These are phyloP conservation scores for Caenorhabditis drosophilae DNA, from an alignment of 2,888 invertebrate species.

Conservation along the genomic window DNA sequence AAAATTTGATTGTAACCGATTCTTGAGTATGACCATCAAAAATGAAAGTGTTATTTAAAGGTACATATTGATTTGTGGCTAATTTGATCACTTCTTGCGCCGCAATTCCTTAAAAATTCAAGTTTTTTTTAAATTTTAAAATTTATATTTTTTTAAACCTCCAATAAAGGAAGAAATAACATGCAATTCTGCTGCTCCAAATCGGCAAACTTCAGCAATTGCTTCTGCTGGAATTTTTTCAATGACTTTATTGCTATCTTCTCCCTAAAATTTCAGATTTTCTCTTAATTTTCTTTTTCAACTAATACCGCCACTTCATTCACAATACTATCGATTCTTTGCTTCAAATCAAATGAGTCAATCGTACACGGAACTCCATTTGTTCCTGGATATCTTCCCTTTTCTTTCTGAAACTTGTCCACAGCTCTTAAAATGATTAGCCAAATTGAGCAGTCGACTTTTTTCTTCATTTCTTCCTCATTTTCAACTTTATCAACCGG, in stretches of 20 bases:
- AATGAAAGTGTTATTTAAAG: slow-evolving; percentile 91
- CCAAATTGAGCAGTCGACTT: slow-evolving; percentile 71
- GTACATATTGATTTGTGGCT: slow-evolving; percentile 92
- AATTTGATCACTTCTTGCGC: slow-evolving; percentile 93
- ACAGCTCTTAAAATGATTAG: slow-evolving; percentile 89
- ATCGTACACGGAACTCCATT: slow-evolving; percentile 57
- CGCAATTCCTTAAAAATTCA: slow-evolving; percentile 75
- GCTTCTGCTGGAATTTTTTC: slow-evolving; percentile 9
- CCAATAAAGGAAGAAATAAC: slow-evolving; percentile 89
- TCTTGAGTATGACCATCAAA: slow-evolving; percentile 78
- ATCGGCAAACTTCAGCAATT: slow-evolving; percentile 42
- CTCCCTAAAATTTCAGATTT: no score
- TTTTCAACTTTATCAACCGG: no score
- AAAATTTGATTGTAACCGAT: slow-evolving; percentile 33
- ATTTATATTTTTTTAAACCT: slow-evolving; percentile 24
- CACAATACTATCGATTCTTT: slow-evolving; percentile 42
- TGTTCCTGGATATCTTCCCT: slow-evolving; percentile 73
- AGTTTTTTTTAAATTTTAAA: neutral
- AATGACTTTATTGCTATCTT: neutral
- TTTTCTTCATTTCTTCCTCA: slow-evolving; percentile 2
- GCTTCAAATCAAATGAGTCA: slow-evolving; percentile 52
- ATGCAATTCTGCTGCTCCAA: slow-evolving; percentile 78
- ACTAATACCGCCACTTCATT: slow-evolving; percentile 1
- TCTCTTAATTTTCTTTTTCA: no score
- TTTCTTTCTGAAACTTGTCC: slow-evolving; percentile 86